Evolutionary conservation across 2,888 invertebrate species (phyloP), one percentile per base, ranked within the genome.

Genomic region (Dynastes grantii): DNA sequence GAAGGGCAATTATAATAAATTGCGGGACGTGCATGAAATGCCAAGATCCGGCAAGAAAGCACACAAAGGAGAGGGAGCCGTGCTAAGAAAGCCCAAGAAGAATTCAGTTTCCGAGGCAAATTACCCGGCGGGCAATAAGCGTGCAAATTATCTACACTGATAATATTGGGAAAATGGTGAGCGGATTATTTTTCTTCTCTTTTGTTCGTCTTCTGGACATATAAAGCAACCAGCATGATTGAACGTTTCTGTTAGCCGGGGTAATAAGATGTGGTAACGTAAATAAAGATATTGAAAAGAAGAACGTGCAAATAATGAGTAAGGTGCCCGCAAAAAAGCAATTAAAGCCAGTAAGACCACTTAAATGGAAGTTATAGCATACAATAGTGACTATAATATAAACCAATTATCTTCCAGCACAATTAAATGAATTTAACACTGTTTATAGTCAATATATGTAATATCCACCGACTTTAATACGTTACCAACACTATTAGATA

Each of bases 1-100:
- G 73, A 58, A 49, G 49, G 55, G 45, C 61, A 75, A 75, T 75
- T 75, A 75, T 75, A 75, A 75, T 75, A 75, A 75, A 75, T 58
- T 45, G 61, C 73, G 73, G 45, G 32, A 61, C 73, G 61, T 61
- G 73, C 40, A 75, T 75, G 63, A 61, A 75, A 75, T 75, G 13
- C 61, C 11, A 61, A 75, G 45, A 75, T 9, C 49, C 32, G 37
- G 73, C 3, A 55, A 68, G 68, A 51, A 63, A 63, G 63, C 51
- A 61, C 71, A 58, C 73, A 75, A 75, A 75, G 29, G 22, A 45
- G 45, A 37, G 61, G 61, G 37, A 27, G 49, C 37, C 27, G 45
- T 11, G 45, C 45, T 61, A 75, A 75, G 73, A 73, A 40, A 40
- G 58, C 73, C 45, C 45, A 75, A 45, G 37, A 71, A 71, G 73